These are phyloP conservation scores for Halcyon leucocephala DNA, from an alignment of 2,797 vertebrate genomes.

Conservation along the genomic window DNA sequence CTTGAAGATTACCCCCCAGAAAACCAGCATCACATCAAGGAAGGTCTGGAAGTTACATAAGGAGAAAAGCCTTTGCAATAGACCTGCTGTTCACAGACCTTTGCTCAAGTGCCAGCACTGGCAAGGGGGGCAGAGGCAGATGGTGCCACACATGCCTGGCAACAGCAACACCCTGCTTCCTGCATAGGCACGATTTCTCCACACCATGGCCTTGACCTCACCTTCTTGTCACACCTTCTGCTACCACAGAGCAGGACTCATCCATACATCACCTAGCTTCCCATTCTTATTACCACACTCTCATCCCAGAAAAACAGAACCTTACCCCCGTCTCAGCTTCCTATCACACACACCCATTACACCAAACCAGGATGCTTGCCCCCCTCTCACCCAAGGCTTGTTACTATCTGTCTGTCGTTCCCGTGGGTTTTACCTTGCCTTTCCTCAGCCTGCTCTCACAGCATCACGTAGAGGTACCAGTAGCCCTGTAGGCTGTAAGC, in stretches of 20 bases:
- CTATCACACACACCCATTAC: neutral
- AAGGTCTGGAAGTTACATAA: constrained; percentile 37
- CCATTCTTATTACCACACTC: neutral
- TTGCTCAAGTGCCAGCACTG: constrained; percentile 27
- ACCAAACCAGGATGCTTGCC: neutral
- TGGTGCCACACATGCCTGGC: constrained; percentile 17
- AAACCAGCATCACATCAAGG: constrained; percentile 31
- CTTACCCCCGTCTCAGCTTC: neutral
- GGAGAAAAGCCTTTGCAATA: constrained; percentile 13
- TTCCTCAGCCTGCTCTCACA: neutral
- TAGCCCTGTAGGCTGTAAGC: neutral
- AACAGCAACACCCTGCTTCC: neutral
- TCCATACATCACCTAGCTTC: neutral
- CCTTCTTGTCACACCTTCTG: neutral
- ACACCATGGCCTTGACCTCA: neutral
- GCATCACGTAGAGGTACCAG: neutral
- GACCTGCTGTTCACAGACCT: constrained; percentile 25
- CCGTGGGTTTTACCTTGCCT: neutral
- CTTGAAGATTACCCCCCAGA: constrained; percentile 49
- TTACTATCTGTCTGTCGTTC: neutral
- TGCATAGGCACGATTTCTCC: neutral
- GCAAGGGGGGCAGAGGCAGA: constrained; percentile 40
- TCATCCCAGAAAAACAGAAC: neutral
- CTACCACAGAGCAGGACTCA: neutral
- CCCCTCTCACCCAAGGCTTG: neutral